Conservation (phyloP, 2,888 invertebrate species). For the Cheilosia scutellata region DNA sequence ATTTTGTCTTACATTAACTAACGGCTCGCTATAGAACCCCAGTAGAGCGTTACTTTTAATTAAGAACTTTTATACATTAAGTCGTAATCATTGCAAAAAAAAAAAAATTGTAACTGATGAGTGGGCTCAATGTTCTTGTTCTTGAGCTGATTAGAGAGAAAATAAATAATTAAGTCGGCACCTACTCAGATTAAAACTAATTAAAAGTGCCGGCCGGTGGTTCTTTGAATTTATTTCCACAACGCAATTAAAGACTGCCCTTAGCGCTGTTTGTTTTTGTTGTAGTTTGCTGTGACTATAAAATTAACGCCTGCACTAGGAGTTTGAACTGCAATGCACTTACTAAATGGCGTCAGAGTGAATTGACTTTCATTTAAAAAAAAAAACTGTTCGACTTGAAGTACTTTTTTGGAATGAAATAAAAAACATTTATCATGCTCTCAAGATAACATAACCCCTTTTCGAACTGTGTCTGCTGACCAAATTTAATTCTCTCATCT, state of each 20-base stretch:
- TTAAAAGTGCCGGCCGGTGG: conserved; percentile 21
- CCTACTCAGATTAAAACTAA: conserved; percentile 42
- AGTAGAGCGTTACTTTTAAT: conserved; percentile 36
- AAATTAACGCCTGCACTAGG: background rate
- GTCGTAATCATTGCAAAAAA: background rate
- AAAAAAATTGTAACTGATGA: background rate
- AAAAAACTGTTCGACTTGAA: background rate
- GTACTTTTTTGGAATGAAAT: background rate
- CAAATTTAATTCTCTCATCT: background rate
- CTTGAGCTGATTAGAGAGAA: conserved; percentile 24
- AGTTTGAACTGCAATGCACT: background rate
- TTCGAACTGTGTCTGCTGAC: background rate
- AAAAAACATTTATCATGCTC: background rate
- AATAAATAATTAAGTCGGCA: conserved; percentile 30
- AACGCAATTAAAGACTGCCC: conserved; percentile 29
- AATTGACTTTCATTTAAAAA: background rate
- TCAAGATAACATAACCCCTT: background rate
- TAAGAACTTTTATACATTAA: conserved; percentile 4
- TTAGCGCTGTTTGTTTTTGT: background rate
- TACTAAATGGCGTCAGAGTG: background rate
- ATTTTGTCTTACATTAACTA: background rate
- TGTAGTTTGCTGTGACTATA: too few relatives aligned
- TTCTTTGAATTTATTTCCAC: conserved; percentile 19
- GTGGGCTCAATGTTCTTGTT: background rate
- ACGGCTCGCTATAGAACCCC: background rate